These are phyloP conservation scores for Psix sp. DNA, from an alignment of 1,140 invertebrate species.

Conservation along the genomic window DNA sequence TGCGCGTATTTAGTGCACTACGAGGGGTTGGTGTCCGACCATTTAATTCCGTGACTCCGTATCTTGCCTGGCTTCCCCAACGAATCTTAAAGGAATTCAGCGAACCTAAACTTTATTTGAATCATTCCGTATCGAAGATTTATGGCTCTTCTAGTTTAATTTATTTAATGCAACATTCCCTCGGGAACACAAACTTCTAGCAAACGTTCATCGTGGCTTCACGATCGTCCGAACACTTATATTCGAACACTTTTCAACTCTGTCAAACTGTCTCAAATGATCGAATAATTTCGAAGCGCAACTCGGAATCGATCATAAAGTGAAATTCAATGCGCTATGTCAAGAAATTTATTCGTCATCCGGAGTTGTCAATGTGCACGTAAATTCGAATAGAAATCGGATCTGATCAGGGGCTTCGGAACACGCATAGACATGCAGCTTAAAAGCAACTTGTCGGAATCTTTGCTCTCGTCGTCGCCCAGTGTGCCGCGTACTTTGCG, in stretches of 20 bases:
- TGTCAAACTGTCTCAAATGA: not conserved
- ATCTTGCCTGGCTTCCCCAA: conserved; percentile 20
- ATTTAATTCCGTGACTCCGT: conserved; percentile 63
- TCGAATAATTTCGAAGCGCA: not conserved
- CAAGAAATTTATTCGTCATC: not conserved
- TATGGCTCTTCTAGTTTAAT: conserved; percentile 39
- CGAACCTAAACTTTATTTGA: conserved; percentile 50
- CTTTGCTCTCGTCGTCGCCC: conserved; percentile 24
- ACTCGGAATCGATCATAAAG: too few species aligned
- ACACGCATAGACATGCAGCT: conserved; percentile 9
- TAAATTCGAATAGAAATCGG: conserved; percentile 1
- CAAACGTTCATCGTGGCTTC: conserved; percentile 29
- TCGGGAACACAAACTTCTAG: conserved; percentile 39
- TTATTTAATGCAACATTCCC: conserved; percentile 55
- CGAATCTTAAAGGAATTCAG: conserved; percentile 54
- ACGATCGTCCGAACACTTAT: not conserved
- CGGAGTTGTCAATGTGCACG: too few species aligned
- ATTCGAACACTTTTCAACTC: too few species aligned
- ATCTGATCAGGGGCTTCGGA: conserved; percentile 1
- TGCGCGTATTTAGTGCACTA: conserved; percentile 42
- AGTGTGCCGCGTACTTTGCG: conserved; percentile 34
- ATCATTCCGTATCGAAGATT: conserved; percentile 48
- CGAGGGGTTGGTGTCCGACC: conserved; percentile 39
- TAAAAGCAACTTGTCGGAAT: conserved; percentile 28
- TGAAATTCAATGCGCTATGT: not conserved